Evolutionary conservation across 1,140 invertebrate species (phyloP).

Genomic region (Hyposmocoma kahamanoa): DNA sequence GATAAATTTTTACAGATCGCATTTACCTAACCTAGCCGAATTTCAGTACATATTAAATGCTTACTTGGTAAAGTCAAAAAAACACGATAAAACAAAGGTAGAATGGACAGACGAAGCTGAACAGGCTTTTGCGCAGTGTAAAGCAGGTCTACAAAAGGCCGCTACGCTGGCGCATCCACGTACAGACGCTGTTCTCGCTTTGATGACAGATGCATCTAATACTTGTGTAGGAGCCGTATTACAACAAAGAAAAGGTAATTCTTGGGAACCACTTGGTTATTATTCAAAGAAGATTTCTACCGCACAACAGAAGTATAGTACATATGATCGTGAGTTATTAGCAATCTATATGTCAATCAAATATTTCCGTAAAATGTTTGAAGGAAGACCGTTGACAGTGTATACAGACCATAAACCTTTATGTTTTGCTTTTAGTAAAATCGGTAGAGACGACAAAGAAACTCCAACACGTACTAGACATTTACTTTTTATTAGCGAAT

Average conservation of each 20-base stretch:
- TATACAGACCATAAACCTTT: slow-evolving; percentile 48
- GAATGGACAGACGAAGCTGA: slow-evolving; percentile 15
- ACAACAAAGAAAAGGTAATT: slow-evolving; percentile 24
- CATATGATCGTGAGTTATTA: too few species aligned
- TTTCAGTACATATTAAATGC: background rate
- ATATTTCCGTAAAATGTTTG: slow-evolving; percentile 32
- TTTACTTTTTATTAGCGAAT: too few species aligned
- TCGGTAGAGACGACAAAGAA: slow-evolving; percentile 14
- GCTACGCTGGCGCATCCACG: slow-evolving; percentile 26
- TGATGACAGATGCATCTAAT: slow-evolving; percentile 27
- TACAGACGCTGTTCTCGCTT: slow-evolving; percentile 9
- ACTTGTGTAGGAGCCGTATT: slow-evolving; percentile 26
- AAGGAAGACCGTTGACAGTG: slow-evolving; percentile 27
- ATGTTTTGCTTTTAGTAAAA: slow-evolving; percentile 32
- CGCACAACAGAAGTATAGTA: slow-evolving; percentile 30
- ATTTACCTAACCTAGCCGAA: slow-evolving; percentile 15
- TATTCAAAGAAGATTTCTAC: slow-evolving; percentile 12
- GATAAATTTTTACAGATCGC: slow-evolving; percentile 43
- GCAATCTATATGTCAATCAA: slow-evolving; percentile 33
- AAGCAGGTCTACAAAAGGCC: slow-evolving; percentile 21
- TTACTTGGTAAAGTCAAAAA: background rate
- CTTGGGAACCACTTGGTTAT: slow-evolving; percentile 23
- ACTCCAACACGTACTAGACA: too few species aligned
- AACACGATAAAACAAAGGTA: slow-evolving; percentile 16
- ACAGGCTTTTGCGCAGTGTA: slow-evolving; percentile 24